These are phyloP conservation scores for Neoarius graeffei DNA, from an alignment of 2,113 vertebrate genomes.

Conservation along the genomic window DNA sequence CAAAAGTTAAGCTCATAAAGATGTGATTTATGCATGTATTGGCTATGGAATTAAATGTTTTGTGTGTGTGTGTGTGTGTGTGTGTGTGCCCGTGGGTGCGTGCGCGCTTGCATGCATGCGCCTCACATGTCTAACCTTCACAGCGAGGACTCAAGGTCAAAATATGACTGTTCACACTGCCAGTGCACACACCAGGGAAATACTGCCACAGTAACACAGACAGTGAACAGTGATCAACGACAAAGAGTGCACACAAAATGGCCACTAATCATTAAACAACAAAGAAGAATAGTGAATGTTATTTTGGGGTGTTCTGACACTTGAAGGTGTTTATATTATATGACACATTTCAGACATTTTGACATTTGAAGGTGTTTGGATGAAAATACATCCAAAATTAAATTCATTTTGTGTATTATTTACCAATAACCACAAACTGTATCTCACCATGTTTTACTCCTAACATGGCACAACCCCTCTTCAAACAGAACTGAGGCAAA, in stretches of 20 bases:
- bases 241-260: background rate
- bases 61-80: conserved; percentile 16
- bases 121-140: background rate
- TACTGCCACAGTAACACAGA: background rate
- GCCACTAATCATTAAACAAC: background rate
- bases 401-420: background rate
- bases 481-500: background rate
- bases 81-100: conserved; percentile 4
- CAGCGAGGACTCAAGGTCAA: background rate
- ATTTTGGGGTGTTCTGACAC: background rate
- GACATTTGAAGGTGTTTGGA: no score
- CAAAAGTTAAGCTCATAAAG: background rate
- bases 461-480: background rate
- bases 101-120: background rate
- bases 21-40: background rate
- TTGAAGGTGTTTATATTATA: background rate
- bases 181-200: background rate
- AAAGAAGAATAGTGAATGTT: background rate
- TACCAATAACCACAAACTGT: background rate
- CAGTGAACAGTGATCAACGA: background rate
- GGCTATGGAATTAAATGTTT: background rate
- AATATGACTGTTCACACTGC: background rate
- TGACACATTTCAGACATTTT: background rate
- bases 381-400: no score
- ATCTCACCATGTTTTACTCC: background rate